Conservation (phyloP, 2,888 invertebrate genomes). For the Branchellion lobata region DNA sequence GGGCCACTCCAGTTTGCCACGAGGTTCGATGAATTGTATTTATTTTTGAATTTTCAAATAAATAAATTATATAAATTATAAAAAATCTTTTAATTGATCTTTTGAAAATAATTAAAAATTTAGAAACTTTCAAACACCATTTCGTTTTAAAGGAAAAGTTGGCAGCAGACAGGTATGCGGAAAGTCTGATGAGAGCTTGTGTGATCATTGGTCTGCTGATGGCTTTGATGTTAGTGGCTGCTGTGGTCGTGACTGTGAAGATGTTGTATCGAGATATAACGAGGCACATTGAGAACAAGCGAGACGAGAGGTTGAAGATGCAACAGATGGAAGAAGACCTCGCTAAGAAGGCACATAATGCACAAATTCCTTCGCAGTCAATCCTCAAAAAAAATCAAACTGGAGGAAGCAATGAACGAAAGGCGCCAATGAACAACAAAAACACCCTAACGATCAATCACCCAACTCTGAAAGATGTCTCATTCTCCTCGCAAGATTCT, state of each 20-base stretch:
- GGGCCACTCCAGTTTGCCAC: slow-evolving; percentile 16
- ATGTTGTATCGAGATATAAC: slow-evolving; percentile 12
- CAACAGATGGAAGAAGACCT: not conserved
- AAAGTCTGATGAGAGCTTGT: slow-evolving; percentile 5
- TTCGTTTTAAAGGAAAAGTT: not conserved
- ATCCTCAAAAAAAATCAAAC: not conserved
- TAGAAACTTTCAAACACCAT: not conserved
- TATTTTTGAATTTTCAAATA: no score
- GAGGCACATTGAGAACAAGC: not conserved
- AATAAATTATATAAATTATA: no score
- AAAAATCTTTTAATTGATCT: no score
- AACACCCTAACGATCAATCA: no score
- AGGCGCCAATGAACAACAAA: no score
- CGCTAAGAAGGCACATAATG: not conserved
- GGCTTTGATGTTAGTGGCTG: not conserved
- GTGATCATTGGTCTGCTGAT: not conserved
- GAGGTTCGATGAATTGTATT: not conserved
- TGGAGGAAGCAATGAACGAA: no score
- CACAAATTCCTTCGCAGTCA: not conserved
- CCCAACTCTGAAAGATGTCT: no score
- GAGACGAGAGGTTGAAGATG: not conserved
- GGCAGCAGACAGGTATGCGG: not conserved
- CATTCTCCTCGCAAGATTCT: no score
- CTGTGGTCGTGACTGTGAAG: not conserved
- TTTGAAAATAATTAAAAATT: not conserved